These are phyloP conservation scores for Gambusia holbrooki DNA, from an alignment of 2,113 vertebrate genomes.

Conservation along the genomic window DNA sequence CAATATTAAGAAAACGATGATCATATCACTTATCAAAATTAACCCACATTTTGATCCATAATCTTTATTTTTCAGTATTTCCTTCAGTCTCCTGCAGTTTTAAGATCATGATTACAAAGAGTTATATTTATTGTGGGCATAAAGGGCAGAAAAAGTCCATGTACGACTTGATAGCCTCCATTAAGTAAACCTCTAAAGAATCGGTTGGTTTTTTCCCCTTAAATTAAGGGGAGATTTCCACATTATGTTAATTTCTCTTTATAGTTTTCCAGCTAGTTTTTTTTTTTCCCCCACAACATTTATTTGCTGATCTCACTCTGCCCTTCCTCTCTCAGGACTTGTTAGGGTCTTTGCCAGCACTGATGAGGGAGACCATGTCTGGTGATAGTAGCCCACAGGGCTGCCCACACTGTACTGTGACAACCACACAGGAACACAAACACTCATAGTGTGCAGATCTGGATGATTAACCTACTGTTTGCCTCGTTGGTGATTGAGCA, in stretches of 20 bases:
- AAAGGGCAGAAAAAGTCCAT: no score
- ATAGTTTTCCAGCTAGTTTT: background rate
- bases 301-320: background rate
- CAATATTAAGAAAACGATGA: no score
- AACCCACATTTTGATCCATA: no score
- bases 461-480: conserved; percentile 30
- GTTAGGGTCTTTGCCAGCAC: conserved; percentile 15
- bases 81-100: no score
- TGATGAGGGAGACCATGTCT: conserved; percentile 37
- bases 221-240: background rate
- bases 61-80: no score
- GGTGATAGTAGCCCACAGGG: conserved; percentile 51
- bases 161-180: conserved; percentile 5
- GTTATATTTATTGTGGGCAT: no score
- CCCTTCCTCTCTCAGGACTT: background rate
- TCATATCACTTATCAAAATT: no score
- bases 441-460: no score
- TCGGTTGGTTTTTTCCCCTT: background rate
- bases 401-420: conserved; percentile 44
- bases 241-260: background rate
- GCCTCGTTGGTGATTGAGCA: background rate
- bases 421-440: conserved; percentile 21
- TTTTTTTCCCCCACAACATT: background rate
- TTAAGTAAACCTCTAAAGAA: conserved; percentile 23
- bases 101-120: no score